Evolutionary conservation across 2,888 invertebrate species (phyloP).

Genomic region (Cantharis lateralis): DNA sequence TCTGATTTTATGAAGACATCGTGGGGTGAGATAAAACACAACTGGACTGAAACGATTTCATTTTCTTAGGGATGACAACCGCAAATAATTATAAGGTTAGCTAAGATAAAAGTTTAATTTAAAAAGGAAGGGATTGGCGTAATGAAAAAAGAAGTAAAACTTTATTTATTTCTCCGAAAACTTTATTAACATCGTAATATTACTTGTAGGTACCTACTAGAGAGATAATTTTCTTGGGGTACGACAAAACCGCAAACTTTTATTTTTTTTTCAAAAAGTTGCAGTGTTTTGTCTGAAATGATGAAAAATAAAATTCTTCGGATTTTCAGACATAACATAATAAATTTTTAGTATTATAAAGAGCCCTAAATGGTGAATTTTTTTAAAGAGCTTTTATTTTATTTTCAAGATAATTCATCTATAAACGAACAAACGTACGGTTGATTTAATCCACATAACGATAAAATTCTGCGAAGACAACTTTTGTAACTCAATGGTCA

Average conservation of each 20-base stretch:
- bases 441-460: conserved; percentile 20
- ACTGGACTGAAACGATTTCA: conserved; percentile 54
- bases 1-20: conserved; percentile 56
- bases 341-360: not conserved
- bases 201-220: not conserved
- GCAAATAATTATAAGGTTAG: conserved; percentile 53
- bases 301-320: not conserved
- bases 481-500: conserved; percentile 31
- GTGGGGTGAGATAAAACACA: conserved; percentile 53
- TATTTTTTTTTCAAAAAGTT: not conserved
- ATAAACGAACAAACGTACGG: conserved; percentile 23
- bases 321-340: not conserved
- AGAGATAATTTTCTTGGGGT: not conserved
- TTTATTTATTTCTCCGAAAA: conserved; percentile 2
- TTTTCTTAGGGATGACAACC: conserved; percentile 47
- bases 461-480: conserved; percentile 3
- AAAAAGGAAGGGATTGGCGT: conserved; percentile 23
- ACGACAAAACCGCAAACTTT: not conserved
- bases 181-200: not conserved
- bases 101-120: conserved; percentile 31
- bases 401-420: conserved; percentile 23
- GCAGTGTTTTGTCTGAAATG: not conserved
- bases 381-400: not conserved
- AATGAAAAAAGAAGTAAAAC: conserved; percentile 18
- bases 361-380: not conserved